Evolutionary conservation across 2,888 invertebrate genomes (phyloP), one percentile per base, ranked within the genome.

Genomic region (Aleiodes leptofemur): DNA sequence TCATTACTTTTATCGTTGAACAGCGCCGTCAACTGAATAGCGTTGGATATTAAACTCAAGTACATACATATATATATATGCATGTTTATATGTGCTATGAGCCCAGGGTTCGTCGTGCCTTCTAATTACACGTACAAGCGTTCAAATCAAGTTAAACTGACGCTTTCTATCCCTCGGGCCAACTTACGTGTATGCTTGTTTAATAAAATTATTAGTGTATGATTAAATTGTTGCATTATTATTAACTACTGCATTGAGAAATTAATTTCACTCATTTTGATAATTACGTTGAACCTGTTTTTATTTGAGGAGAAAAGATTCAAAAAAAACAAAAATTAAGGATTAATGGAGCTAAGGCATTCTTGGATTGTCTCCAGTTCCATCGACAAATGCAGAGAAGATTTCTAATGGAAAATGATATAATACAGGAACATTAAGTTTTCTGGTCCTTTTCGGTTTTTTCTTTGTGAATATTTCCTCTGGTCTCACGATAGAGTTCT

Each of bases 71-170:
- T 43, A 43, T 43, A 43, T 72, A 69, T 76, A 51, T 74, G 66
- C 55, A 59, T 55, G 68, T 75, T 70, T 68, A 69, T 69, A 69
- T 29, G 69, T 74, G 70, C 79, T 74, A 69, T 74, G 79, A 43
- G 43, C 43, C 9, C 43, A 43, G 76, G 68, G n/a, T 51, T 78
- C 79, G 79, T 78, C 80, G 82, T 75, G n/a, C 81, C 80, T 81
- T 81, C 79, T 83, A 82, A 83, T 83, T 83, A 81, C 80, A 80
- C 78, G 80, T 81, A 82, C 76, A 81, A 80, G 69, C 78, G 74
- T 80, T 79, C 81, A 78, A 82, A 81, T 81, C 81, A 74, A 78
- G 80, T 81, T 81, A 71, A 78, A 76, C 75, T 64, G 73, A 73
- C 38, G 76, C 77, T 82, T 82, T 82, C 77, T 82, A 81, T 77